Conservation (phyloP, 2,888 invertebrate species). For the Pomacea canaliculata region DNA sequence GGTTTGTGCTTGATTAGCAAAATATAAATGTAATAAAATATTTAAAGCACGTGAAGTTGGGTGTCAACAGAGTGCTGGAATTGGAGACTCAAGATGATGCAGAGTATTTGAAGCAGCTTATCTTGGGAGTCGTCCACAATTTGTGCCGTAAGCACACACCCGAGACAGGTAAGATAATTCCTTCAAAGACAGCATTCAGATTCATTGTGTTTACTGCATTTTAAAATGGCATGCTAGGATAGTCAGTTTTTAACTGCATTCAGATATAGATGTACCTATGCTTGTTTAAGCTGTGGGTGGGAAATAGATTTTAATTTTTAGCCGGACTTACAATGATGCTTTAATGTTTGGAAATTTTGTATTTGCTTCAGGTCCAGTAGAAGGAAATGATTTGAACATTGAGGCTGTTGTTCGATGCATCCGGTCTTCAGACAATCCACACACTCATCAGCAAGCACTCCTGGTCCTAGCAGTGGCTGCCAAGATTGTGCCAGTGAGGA, state of each 20-base stretch:
- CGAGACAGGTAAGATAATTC: conserved; percentile 27
- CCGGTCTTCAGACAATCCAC: conserved; percentile 90
- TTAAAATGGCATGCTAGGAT: too few relatives aligned
- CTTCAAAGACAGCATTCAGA: too few relatives aligned
- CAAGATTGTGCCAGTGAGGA: conserved; percentile 77
- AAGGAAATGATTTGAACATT: conserved; percentile 71
- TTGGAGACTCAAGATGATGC: conserved; percentile 74
- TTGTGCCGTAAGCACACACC: conserved; percentile 39
- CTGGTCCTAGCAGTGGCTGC: conserved; percentile 86
- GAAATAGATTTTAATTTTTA: too few relatives aligned
- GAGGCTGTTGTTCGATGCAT: conserved; percentile 89
- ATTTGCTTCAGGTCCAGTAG: conserved; percentile 18
- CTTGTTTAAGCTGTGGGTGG: background rate
- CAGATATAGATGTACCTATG: background rate
- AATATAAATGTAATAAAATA: too few relatives aligned
- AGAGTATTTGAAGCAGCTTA: conserved; percentile 90
- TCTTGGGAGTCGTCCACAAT: conserved; percentile 81
- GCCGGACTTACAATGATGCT: too few relatives aligned
- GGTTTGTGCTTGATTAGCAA: too few relatives aligned
- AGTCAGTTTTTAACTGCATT: too few relatives aligned
- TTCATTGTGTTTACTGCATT: too few relatives aligned
- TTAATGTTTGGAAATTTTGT: too few relatives aligned
- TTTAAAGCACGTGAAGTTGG: too few relatives aligned
- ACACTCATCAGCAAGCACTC: conserved; percentile 94
- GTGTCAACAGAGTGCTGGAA: conserved; percentile 75